Percentiles rank a stretch among this genome's conserved stretches.
Conservation (phyloP, 2,113 vertebrate species). For the Recurvirostra avosetta region DNA sequence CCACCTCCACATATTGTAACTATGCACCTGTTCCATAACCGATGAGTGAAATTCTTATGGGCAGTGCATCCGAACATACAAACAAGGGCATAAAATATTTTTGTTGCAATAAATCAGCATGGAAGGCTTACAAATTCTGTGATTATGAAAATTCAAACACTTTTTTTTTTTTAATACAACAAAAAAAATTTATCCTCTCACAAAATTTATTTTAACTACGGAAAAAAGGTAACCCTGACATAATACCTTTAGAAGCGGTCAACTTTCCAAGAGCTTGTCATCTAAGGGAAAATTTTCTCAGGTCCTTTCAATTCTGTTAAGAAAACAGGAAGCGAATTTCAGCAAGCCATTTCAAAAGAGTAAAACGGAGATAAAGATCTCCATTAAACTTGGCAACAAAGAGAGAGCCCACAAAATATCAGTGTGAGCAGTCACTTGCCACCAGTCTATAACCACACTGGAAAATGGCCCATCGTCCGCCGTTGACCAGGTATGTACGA, state of each 20-base stretch:
- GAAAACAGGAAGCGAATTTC: conserved; percentile 48
- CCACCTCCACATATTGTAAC: background rate
- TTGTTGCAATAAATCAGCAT: background rate
- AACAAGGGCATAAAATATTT: background rate
- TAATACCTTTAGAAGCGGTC: background rate
- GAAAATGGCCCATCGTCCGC: background rate
- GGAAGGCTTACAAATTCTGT: background rate
- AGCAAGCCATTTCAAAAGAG: background rate
- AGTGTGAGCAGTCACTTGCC: background rate
- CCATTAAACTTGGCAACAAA: background rate
- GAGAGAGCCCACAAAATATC: background rate
- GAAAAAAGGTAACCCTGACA: background rate
- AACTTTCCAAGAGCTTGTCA: conserved; percentile 13
- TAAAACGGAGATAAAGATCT: background rate
- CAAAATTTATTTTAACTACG: background rate
- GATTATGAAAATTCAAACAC: background rate
- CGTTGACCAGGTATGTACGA: fast-evolving
- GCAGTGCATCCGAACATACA: background rate
- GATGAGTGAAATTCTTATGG: background rate
- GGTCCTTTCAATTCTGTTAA: conserved; percentile 16
- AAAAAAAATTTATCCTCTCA: background rate
- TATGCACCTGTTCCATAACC: background rate
- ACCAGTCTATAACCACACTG: background rate
- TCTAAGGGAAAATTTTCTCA: conserved; percentile 18
- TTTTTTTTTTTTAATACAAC: background rate